Base-by-base conservation (phyloP, 2,797 vertebrate species). In the Margarornis squamiger region DNA sequence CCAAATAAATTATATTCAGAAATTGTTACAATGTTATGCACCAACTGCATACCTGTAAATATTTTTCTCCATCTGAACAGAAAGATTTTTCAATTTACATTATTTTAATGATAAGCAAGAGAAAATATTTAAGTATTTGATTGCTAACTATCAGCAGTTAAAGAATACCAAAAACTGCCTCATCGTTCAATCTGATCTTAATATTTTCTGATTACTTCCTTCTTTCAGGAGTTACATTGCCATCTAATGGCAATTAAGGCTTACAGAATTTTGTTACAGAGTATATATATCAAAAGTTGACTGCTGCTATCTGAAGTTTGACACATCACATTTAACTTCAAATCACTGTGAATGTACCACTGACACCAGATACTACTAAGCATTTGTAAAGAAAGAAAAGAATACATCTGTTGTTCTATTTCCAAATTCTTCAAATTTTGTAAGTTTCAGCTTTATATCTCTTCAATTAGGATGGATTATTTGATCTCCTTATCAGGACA, bases 201-300 rank as follows among this genome's bases (percentile, higher is more conserved):
- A 38, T 21, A 34, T 65, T 70, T 52, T 82, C 43, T 61, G n/a
- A 74, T 0, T 55, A 78, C 66, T 79, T 88, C 49, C 83, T 59
- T 62, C 45, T 68, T 67, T 52, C 63, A 86, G 38, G 79, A 63
- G 41, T 74, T 97, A 90, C 16, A 84, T 88, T 96, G 91, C 85
- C 94, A 95, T 94, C 94, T 96, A 95, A 92, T 92, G 93, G 92
- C 72, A 95, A 94, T 62, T 86, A 78, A 91, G 19, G 39, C 55
- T 95, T 86, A 34, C 45, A 82, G 80, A 88, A 82, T 72, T 94
- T 32, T 68, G 45, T 59, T 55, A 58, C 16, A 66, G 36, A 58
- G 19, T 24, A 59, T 6, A 58, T n/a, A 49, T 9, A 71, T 23
- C 2, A 2, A 26, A 81, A 55, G 30, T 4, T 75, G 62, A 87